These are phyloP conservation scores for Hypsibius dujardini DNA, from an alignment of 1,140 invertebrate species.

Conservation along the genomic window DNA sequence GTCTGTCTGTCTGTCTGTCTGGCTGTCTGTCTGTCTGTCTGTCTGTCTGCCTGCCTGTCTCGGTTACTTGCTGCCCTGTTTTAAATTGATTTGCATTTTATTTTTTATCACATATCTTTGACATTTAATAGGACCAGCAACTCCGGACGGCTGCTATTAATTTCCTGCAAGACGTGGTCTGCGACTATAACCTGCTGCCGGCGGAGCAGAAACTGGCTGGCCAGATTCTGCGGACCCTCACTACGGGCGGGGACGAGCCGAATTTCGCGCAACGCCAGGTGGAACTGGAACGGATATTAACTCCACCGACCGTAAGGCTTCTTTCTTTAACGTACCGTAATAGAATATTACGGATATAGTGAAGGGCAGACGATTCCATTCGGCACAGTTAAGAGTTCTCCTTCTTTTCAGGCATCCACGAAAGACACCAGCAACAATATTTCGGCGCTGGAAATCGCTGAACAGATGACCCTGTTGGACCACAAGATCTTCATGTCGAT, in stretches of 20 bases:
- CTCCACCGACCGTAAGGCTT: constrained; percentile 46
- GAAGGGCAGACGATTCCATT: too few species aligned
- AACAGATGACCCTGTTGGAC: constrained; percentile 80
- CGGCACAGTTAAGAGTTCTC: too few species aligned
- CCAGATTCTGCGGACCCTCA: constrained; percentile 57
- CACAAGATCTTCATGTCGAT: constrained; percentile 80
- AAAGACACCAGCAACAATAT: constrained; percentile 68
- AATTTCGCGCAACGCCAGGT: constrained; percentile 36
- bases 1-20: too few species aligned
- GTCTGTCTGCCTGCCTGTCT: not conserved
- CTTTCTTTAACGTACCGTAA: constrained; percentile 10
- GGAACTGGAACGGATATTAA: constrained; percentile 52
- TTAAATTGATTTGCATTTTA: not conserved
- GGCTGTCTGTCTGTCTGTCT: too few species aligned
- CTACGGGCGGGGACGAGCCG: constrained; percentile 44
- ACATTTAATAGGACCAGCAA: not conserved
- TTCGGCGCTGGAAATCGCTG: constrained; percentile 75
- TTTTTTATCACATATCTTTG: not conserved
- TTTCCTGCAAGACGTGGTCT: constrained; percentile 71
- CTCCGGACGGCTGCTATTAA: constrained; percentile 47
- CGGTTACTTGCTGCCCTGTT: not conserved
- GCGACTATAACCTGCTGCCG: constrained; percentile 62
- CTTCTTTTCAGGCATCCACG: constrained; percentile 46
- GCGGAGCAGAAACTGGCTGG: constrained; percentile 72
- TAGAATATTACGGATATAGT: not conserved